Evolutionary conservation across 2,888 invertebrate genomes (phyloP), one percentile per base, ranked within the genome.

Genomic region (Agrotis ipsilon): DNA sequence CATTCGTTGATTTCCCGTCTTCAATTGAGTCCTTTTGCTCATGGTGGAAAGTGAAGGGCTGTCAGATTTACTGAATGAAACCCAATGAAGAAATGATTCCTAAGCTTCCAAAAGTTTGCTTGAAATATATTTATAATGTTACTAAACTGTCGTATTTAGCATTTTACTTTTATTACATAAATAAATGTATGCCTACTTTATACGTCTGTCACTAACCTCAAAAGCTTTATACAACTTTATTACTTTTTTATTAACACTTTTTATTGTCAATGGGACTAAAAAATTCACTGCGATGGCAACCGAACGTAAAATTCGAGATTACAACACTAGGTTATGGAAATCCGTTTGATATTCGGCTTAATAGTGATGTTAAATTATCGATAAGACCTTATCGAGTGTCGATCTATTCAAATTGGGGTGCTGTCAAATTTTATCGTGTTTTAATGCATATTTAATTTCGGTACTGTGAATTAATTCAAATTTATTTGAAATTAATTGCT

Each of bases 301-400:
- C 62, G 72, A 79, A 80, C 68, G 72, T 81, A 73, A 85, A 86
- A 82, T 81, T 81, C 19, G 75, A 70, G 74, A 84, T 86, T 83
- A 82, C 85, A 82, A 76, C 78, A 78, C 75, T 78, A 74, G 72
- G 66, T 72, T 83, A 82, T 86, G 84, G 74, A 82, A 82, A 85
- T 83, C 72, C 71, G 70, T 68, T 73, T 63, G 68, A 57, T 58
- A 61, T 74, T 73, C 68, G 46, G 63, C 61, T 69, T 58, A 32
- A 62, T 70, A 84, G 77, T 69, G 72, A 55, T 72, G 77, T 59
- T 61, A 55, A 63, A 52, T 60, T 59, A 49, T 71, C 74, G 68
- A 80, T 75, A 75, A 72, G 74, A 52, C 3, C 11, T 45, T 70
- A 72, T 78, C 80, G 75, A 72, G 27, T 32, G 13, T 9, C 54